Percentiles rank a stretch among this genome's conserved stretches.
Evolutionary conservation across 92 coral and sea anemone genomes (phyloP).

Genomic region (Meandrina meandrites): DNA sequence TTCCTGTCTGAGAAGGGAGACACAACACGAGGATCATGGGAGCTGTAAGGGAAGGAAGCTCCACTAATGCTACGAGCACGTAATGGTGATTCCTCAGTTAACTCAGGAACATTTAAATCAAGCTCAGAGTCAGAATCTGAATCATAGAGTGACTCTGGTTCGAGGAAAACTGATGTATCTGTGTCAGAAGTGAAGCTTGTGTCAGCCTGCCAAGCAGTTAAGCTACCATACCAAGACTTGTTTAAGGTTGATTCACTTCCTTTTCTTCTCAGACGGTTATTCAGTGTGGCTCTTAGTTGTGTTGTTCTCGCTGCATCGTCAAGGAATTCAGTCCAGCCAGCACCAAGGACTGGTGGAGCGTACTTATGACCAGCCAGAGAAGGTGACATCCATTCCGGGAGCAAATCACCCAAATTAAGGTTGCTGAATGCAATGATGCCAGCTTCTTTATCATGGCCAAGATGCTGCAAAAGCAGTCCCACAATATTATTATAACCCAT

Average conservation of each 20-base stretch:
- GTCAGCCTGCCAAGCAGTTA: background rate
- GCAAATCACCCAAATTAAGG: conserved; percentile 85
- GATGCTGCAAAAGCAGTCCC: conserved; percentile 86
- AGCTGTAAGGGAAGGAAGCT: conserved; percentile 84
- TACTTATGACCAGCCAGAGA: conserved; percentile 79
- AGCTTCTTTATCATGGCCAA: conserved; percentile 93
- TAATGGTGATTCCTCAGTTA: conserved; percentile 58
- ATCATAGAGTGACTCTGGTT: conserved; percentile 24
- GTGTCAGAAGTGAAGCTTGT: background rate
- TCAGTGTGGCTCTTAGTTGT: conserved; percentile 39
- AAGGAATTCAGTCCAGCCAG: conserved; percentile 68
- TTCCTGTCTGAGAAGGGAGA: conserved; percentile 60
- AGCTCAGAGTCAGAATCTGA: conserved; percentile 25
- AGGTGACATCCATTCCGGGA: conserved; percentile 85
- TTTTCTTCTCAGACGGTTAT: conserved; percentile 1
- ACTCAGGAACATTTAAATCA: conserved; percentile 36
- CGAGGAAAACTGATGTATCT: conserved; percentile 1
- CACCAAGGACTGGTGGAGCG: conserved; percentile 39
- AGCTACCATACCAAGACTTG: conserved; percentile 7
- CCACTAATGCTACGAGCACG: conserved; percentile 77
- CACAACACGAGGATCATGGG: conserved; percentile 85
- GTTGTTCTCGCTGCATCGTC: conserved; percentile 69
- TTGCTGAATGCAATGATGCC: conserved; percentile 93
- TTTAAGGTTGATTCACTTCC: background rate
- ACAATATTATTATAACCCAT: conserved; percentile 74